Conservation (phyloP, 1,140 invertebrate genomes). For the Pseudomyrmex flavicornis region DNA sequence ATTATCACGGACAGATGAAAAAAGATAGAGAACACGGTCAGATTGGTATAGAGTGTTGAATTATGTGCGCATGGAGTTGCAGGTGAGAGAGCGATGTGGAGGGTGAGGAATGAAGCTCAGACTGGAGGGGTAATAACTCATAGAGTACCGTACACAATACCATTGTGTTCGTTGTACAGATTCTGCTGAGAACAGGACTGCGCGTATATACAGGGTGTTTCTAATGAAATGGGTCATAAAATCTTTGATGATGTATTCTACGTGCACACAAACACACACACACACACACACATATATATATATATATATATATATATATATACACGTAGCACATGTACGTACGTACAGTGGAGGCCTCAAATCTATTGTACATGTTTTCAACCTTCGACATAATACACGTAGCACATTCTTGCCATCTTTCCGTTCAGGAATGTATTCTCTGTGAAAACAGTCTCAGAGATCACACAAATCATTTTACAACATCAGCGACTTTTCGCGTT, state of each 20-base stretch:
- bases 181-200: slow-evolving; percentile 70
- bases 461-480: not conserved
- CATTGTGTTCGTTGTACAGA: slow-evolving; percentile 82
- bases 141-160: slow-evolving; percentile 82
- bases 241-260: slow-evolving; percentile 30
- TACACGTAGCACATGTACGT: slow-evolving; percentile 1
- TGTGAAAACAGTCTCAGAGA: not conserved
- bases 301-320: too few relatives aligned
- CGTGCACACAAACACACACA: not conserved
- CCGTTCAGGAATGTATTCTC: not conserved
- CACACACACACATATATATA: too few relatives aligned
- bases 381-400: not conserved
- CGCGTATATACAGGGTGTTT: slow-evolving; percentile 54
- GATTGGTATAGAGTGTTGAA: slow-evolving; percentile 80
- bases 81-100: slow-evolving; percentile 61
- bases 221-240: slow-evolving; percentile 30
- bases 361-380: not conserved
- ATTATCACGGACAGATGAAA: slow-evolving; percentile 73
- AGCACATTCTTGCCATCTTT: not conserved
- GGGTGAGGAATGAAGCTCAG: slow-evolving; percentile 72
- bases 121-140: slow-evolving; percentile 83
- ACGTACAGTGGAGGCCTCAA: not conserved
- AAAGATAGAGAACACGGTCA: slow-evolving; percentile 72
- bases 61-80: slow-evolving; percentile 76
- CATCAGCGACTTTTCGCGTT: not conserved